A percentile compares a stretch with the other conserved stretches of the same genome.
These are phyloP conservation scores for Xiphophorus couchianus DNA, from an alignment of 2,113 vertebrate species.

Conservation along the genomic window DNA sequence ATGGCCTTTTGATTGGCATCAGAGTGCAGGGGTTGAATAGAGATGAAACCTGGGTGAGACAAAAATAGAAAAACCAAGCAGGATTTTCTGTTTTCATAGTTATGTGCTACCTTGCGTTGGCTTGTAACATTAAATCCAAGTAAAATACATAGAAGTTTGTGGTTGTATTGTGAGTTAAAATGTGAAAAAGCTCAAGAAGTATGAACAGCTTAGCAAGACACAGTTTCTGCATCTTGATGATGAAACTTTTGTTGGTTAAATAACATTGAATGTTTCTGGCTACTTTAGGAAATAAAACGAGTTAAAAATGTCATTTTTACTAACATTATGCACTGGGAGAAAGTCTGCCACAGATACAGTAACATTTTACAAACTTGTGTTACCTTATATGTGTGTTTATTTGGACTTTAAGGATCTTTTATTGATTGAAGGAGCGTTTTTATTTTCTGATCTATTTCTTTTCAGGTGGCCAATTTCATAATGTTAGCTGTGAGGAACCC, in stretches of 20 bases:
- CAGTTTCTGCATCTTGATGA: neutral
- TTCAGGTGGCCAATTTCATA: slow-evolving; percentile 49
- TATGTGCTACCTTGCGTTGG: neutral
- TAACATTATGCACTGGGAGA: neutral
- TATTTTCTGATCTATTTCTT: slow-evolving; percentile 19
- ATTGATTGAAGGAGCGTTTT: neutral
- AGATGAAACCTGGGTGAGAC: no score
- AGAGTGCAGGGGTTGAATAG: no score
- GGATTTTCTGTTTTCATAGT: no score
- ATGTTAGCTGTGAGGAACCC: slow-evolving; percentile 41
- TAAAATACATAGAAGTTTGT: neutral
- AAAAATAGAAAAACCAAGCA: no score
- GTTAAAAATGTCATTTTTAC: neutral
- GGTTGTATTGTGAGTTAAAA: no score
- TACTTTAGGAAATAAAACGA: neutral
- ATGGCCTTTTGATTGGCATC: no score
- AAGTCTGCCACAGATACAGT: neutral
- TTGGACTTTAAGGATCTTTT: neutral
- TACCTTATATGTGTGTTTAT: no score
- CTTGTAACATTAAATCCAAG: neutral
- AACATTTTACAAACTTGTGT: neutral
- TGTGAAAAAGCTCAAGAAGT: no score
- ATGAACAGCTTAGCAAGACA: no score
- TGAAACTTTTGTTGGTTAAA: neutral
- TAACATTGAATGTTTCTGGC: neutral